phyloP scores from a whole-genome alignment of 2,888 invertebrate species.

The Blera fallax region DNA sequence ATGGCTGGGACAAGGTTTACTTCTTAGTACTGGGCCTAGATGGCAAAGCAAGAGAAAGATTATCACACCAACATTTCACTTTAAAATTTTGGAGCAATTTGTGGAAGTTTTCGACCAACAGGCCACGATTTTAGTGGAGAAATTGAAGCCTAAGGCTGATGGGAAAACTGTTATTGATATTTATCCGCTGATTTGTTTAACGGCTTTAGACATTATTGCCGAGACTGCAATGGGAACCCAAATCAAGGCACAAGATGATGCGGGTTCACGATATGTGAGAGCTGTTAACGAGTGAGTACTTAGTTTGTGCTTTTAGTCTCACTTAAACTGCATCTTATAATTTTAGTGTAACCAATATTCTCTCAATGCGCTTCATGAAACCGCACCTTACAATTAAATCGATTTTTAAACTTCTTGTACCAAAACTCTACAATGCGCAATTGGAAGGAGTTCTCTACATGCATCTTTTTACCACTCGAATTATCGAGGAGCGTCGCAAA shows the following conservation, averaged over 20 bases:
- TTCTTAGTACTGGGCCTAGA: slow-evolving; percentile 80
- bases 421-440: slow-evolving; percentile 79
- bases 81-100: slow-evolving; percentile 88
- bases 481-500: slow-evolving; percentile 82
- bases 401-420: slow-evolving; percentile 74
- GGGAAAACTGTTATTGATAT: slow-evolving; percentile 83
- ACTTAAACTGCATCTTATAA: neutral
- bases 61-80: slow-evolving; percentile 90
- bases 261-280: slow-evolving; percentile 86
- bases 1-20: slow-evolving; percentile 79
- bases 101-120: slow-evolving; percentile 87
- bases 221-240: slow-evolving; percentile 92
- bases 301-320: slow-evolving; percentile 75
- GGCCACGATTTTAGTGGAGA: slow-evolving; percentile 83
- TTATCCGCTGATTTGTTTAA: slow-evolving; percentile 84
- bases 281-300: slow-evolving; percentile 86
- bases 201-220: slow-evolving; percentile 84
- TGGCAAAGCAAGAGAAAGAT: slow-evolving; percentile 88
- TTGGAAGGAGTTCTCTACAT: slow-evolving; percentile 81
- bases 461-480: slow-evolving; percentile 83
- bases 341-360: slow-evolving; percentile 76
- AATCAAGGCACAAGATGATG: slow-evolving; percentile 86
- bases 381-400: slow-evolving; percentile 74
- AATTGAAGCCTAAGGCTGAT: slow-evolving; percentile 80
- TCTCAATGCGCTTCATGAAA: slow-evolving; percentile 76